Base-by-base conservation (phyloP, 2,797 vertebrate species). In the Orientallactaga sibirica region DNA sequence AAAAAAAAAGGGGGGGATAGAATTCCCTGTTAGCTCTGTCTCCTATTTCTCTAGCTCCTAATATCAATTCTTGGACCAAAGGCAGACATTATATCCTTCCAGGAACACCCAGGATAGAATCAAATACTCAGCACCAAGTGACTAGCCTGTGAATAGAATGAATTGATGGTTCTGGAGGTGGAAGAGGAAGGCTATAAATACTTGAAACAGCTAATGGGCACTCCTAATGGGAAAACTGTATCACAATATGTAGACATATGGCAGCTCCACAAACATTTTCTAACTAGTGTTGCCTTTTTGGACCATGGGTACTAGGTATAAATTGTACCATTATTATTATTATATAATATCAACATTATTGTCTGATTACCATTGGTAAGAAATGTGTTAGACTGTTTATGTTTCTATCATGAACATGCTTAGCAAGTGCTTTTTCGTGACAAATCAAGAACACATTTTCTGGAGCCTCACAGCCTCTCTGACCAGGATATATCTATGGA, bases 391-490 rank as follows among this genome's bases (percentile, higher is more conserved):
- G 85, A 64, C 41, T 90, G 18, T 94, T 81, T 80, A 78, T 73
- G 84, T 93, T 84, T 43, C 77, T 94, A 33, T 68, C 73, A 86
- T 15, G 19, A 37, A 55, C 52, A 48, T 20, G 15, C 29, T 86
- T 96, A 29, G 37, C 48, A n/a, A 83, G n/a, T 84, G 20, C 8
- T 10, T 78, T 86, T 86, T 75, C 76, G 29, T 90, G 22, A 96
- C 43, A 96, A 95, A 92, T 24, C 20, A 52, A 86, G 77, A 78
- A 7, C 18, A 15, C 4, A 84, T 87, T 82, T 92, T 96, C 29
- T 5, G 27, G 5, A 41, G 9, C 43, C 12, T 7, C 33, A 79
- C 75, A 73, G 37, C 11, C 74, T 86, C 58, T 94, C 61, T 52
- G 20, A 88, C 41, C 24, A 77, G 68, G 27, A 18, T 73, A n/a